phyloP scores from a whole-genome alignment of 1,140 invertebrate genomes.

The Eubasilissa regina region DNA sequence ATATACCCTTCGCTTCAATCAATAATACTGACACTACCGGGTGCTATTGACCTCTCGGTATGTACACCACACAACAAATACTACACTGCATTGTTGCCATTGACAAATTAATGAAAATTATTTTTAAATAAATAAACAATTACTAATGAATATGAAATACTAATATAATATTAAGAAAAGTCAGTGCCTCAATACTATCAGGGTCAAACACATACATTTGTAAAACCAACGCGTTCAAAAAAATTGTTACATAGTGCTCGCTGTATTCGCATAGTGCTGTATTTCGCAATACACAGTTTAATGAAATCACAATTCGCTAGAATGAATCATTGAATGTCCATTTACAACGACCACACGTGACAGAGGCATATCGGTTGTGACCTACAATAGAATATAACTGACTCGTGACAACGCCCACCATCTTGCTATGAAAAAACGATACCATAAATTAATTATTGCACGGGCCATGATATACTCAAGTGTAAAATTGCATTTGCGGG shows the following conservation, averaged over 20 bases:
- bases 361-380: constrained; percentile 1
- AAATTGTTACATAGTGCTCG: not conserved
- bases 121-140: not conserved
- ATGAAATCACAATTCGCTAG: constrained; percentile 18
- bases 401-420: no score
- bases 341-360: constrained; percentile 17
- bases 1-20: no score
- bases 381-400: not conserved
- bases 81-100: no score
- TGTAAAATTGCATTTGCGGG: no score
- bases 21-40: no score
- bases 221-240: not conserved
- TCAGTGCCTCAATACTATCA: not conserved
- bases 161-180: no score
- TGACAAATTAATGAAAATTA: no score
- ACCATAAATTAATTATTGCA: no score
- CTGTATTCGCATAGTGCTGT: not conserved
- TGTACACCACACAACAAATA: no score
- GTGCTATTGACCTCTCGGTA: no score
- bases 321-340: constrained; percentile 16
- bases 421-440: no score
- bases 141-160: not conserved
- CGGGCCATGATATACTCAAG: no score
- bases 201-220: constrained; percentile 9
- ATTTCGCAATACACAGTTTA: constrained; percentile 6